Evolutionary conservation across 2,113 vertebrate species (phyloP).

Genomic region (Sturnira hondurensis): DNA sequence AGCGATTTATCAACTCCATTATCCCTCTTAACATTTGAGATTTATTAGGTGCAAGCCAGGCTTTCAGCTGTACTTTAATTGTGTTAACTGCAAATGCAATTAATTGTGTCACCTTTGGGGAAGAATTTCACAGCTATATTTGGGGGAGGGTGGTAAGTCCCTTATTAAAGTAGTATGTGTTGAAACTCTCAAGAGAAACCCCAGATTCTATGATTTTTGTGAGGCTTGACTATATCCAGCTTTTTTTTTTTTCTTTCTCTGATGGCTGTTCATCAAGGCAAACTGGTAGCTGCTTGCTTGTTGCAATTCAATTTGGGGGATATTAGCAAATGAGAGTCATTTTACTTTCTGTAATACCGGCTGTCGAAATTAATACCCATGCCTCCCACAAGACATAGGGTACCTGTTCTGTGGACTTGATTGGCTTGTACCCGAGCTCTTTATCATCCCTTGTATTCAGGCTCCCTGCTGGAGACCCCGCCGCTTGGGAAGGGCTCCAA

Average conservation of each 20-base stretch:
- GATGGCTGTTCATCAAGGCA: slow-evolving; percentile 69
- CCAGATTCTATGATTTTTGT: slow-evolving; percentile 73
- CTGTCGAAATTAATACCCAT: slow-evolving; percentile 77
- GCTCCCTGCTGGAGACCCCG: not conserved
- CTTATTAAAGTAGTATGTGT: slow-evolving; percentile 71
- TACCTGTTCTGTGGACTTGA: slow-evolving; percentile 27
- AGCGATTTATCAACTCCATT: slow-evolving; percentile 57
- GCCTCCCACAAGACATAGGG: slow-evolving; percentile 1
- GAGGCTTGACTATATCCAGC: slow-evolving; percentile 65
- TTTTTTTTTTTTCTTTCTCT: not conserved
- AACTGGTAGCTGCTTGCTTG: slow-evolving; percentile 69
- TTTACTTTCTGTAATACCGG: slow-evolving; percentile 71
- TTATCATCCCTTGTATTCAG: not conserved
- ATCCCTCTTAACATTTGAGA: slow-evolving; percentile 57
- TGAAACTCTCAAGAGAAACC: slow-evolving; percentile 78
- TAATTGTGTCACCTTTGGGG: slow-evolving; percentile 65
- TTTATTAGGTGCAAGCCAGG: slow-evolving; percentile 59
- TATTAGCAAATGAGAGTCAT: slow-evolving; percentile 78
- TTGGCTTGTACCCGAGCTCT: not conserved
- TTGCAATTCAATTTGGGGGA: slow-evolving; percentile 71
- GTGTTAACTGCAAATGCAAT: slow-evolving; percentile 74
- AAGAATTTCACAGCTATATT: slow-evolving; percentile 72
- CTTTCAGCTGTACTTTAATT: slow-evolving; percentile 60
- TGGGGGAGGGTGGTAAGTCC: slow-evolving; percentile 71
- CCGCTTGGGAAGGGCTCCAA: slow-evolving; percentile 53